A percentile compares a stretch with the other conserved stretches of the same genome.
These are phyloP conservation scores for Tetranychus piercei DNA, from an alignment of 2,888 invertebrate species.

Conservation along the genomic window DNA sequence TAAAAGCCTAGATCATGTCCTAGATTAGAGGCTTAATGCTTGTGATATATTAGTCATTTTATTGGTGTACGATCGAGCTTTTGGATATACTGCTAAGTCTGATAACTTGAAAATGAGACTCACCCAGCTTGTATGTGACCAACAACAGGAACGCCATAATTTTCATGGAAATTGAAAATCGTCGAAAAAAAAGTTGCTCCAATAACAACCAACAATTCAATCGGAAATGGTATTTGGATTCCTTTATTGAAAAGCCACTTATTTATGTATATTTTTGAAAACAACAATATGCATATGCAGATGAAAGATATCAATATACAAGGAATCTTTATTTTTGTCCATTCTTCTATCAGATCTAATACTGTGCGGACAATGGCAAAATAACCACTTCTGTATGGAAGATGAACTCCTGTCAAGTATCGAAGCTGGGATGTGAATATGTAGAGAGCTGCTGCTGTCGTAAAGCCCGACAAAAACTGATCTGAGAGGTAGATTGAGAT, in stretches of 20 bases:
- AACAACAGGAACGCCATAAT: slow-evolving; percentile 26
- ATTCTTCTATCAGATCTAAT: slow-evolving; percentile 41
- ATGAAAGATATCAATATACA: slow-evolving; percentile 50
- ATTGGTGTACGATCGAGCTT: not conserved
- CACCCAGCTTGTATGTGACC: slow-evolving; percentile 29
- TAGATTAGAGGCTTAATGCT: too few relatives aligned
- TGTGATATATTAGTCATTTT: too few relatives aligned
- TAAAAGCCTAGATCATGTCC: too few relatives aligned
- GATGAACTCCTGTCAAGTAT: slow-evolving; percentile 15
- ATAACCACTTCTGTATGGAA: slow-evolving; percentile 12
- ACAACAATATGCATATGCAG: slow-evolving; percentile 45
- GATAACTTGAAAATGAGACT: not conserved
- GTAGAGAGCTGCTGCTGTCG: slow-evolving; percentile 17
- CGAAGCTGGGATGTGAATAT: slow-evolving; percentile 19
- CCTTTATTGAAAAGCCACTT: slow-evolving; percentile 30
- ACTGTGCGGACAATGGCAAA: slow-evolving; percentile 38
- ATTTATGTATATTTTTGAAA: slow-evolving; percentile 34
- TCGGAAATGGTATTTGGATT: slow-evolving; percentile 14
- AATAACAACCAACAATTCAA: slow-evolving; percentile 23
- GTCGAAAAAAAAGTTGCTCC: slow-evolving; percentile 27
- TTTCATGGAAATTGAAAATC: slow-evolving; percentile 25
- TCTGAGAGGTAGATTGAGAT: slow-evolving; percentile 30
- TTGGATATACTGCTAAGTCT: slow-evolving; percentile 17
- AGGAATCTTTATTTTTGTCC: slow-evolving; percentile 44
- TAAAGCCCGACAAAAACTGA: slow-evolving; percentile 27